Evolutionary conservation across 1,140 invertebrate species (phyloP).

Genomic region (Wiebesia pumilae): DNA sequence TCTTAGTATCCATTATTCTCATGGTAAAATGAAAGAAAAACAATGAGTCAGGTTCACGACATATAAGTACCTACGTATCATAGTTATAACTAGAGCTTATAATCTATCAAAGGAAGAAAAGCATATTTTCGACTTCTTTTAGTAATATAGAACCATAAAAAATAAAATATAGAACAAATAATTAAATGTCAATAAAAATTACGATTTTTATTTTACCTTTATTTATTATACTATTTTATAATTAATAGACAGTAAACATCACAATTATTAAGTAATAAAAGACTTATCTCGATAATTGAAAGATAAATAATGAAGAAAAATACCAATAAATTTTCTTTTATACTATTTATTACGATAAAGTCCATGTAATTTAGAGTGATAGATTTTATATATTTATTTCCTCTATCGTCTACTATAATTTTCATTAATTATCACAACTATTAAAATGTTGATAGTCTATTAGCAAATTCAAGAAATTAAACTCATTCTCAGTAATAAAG

Average conservation of each 20-base stretch:
- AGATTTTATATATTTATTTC: too few species aligned
- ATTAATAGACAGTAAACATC: too few species aligned
- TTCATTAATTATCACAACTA: too few species aligned
- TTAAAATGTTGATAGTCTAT: too few species aligned
- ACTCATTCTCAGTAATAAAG: too few species aligned
- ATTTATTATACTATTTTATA: neutral
- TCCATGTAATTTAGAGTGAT: too few species aligned
- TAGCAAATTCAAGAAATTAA: too few species aligned
- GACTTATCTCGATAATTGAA: neutral
- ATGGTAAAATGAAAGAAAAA: neutral
- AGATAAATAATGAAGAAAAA: neutral
- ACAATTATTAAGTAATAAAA: neutral
- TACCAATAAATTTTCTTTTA: neutral
- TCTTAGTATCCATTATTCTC: neutral
- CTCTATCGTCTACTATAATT: too few species aligned
- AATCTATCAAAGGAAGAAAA: neutral
- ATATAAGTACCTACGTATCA: neutral
- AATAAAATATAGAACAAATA: neutral
- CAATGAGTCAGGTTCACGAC: neutral
- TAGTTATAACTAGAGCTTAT: neutral
- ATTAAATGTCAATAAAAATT: neutral
- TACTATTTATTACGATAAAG: neutral
- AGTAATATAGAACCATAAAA: neutral
- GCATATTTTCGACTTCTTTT: neutral
- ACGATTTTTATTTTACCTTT: neutral